A percentile compares a stretch with the other conserved stretches of the same genome.
Evolutionary conservation across 2,888 invertebrate genomes (phyloP).

Genomic region (Himalopsyche tibetana): DNA sequence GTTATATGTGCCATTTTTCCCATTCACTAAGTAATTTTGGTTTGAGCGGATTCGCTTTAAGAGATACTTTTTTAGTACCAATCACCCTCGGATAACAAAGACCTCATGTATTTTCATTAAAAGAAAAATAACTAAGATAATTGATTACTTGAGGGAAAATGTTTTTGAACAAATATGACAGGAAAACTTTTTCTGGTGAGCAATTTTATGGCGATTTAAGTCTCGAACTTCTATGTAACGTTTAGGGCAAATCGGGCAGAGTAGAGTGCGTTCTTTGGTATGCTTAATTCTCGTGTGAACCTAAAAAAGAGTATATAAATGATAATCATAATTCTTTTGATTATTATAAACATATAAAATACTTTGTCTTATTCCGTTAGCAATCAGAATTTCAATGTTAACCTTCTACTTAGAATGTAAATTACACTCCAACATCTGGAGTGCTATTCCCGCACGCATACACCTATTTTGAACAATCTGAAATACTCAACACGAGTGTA

Average conservation of each 20-base stretch:
- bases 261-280: constrained; percentile 50
- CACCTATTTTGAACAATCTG: too few species aligned
- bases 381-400: too few species aligned
- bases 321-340: background rate
- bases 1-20: too few species aligned
- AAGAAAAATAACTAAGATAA: background rate
- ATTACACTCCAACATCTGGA: too few species aligned
- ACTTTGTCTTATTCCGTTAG: too few species aligned
- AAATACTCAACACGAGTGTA: too few species aligned
- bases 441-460: too few species aligned
- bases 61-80: too few species aligned
- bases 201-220: constrained; percentile 72
- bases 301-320: constrained; percentile 45
- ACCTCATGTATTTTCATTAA: background rate
- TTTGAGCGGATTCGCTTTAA: too few species aligned
- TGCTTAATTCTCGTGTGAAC: constrained; percentile 58
- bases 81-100: too few species aligned
- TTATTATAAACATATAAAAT: background rate
- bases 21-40: too few species aligned
- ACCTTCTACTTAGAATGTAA: too few species aligned
- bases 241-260: constrained; percentile 59
- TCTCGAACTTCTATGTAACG: constrained; percentile 74
- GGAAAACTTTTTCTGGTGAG: constrained; percentile 72
- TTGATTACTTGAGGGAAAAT: constrained; percentile 74
- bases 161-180: constrained; percentile 74